Evolutionary conservation across 2,797 vertebrate species (phyloP).

Genomic region (Melanotaenia nigrans): DNA sequence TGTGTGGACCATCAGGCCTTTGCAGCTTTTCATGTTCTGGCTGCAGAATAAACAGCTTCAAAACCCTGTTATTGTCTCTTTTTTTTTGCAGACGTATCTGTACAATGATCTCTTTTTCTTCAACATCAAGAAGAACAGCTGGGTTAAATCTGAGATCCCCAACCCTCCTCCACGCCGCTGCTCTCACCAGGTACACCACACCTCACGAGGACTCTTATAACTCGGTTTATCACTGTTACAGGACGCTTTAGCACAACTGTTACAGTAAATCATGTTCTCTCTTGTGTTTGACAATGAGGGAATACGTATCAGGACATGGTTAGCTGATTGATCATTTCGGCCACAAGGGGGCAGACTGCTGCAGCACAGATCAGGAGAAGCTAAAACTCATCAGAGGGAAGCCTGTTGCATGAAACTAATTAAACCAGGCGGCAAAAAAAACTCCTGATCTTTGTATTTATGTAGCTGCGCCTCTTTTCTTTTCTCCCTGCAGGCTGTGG

Average conservation of each 20-base stretch:
- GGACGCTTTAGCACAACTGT: too few species aligned
- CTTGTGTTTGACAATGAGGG: not conserved
- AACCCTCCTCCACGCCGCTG: conserved; percentile 91
- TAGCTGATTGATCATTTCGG: conserved; percentile 12
- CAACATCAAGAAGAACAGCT: conserved; percentile 91
- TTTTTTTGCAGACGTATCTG: conserved; percentile 85
- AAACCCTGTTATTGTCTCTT: not conserved
- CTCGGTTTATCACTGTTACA: not conserved
- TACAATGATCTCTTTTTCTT: conserved; percentile 95
- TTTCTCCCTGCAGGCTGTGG: conserved; percentile 83
- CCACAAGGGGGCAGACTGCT: conserved; percentile 53
- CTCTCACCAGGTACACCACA: conserved; percentile 89
- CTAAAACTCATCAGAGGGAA: not conserved
- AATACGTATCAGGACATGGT: not conserved
- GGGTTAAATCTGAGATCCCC: conserved; percentile 91
- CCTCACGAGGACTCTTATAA: not conserved
- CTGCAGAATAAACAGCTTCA: not conserved
- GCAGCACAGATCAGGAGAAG: not conserved
- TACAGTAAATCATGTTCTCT: not conserved
- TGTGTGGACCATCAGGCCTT: accelerated
- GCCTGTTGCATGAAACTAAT: conserved; percentile 9
- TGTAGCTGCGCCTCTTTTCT: not conserved
- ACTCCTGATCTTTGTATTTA: conserved; percentile 11
- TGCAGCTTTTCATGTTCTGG: not conserved
- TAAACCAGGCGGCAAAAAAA: conserved; percentile 9